These are phyloP conservation scores for Pseudolaguvia tuberculata DNA, from an alignment of 2,113 vertebrate genomes.

Conservation along the genomic window DNA sequence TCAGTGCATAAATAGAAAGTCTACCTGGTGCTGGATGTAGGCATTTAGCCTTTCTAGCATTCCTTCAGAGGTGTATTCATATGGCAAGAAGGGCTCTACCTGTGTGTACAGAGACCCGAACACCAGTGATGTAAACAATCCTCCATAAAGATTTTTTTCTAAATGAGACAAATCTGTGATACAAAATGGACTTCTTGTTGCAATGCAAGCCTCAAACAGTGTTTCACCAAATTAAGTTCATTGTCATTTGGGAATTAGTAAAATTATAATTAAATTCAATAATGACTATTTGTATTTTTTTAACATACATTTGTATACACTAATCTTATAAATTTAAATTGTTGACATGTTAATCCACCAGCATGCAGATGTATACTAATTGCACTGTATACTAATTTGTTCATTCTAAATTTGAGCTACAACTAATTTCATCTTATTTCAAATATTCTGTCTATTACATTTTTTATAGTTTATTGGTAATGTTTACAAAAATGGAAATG, in stretches of 20 bases:
- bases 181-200: not conserved
- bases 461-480: not conserved
- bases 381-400: too few relatives aligned
- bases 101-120: constrained; percentile 52
- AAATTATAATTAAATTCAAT: not conserved
- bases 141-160: not conserved
- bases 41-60: constrained; percentile 92
- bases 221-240: not conserved
- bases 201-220: not conserved
- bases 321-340: not conserved
- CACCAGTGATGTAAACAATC: not conserved
- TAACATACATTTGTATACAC: not conserved
- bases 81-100: constrained; percentile 93
- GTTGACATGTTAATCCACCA: not conserved
- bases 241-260: not conserved
- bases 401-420: too few relatives aligned
- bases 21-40: constrained; percentile 95
- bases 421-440: too few relatives aligned
- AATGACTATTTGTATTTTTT: not conserved
- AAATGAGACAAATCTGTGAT: not conserved
- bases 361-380: not conserved
- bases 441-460: not conserved
- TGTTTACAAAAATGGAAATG: too few relatives aligned
- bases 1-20: constrained; percentile 18
- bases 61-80: constrained; percentile 91